Percentiles rank a stretch among this genome's conserved stretches.
phyloP scores from a whole-genome alignment of 2,888 invertebrate species.

The Leptinotarsa peninsularis region DNA sequence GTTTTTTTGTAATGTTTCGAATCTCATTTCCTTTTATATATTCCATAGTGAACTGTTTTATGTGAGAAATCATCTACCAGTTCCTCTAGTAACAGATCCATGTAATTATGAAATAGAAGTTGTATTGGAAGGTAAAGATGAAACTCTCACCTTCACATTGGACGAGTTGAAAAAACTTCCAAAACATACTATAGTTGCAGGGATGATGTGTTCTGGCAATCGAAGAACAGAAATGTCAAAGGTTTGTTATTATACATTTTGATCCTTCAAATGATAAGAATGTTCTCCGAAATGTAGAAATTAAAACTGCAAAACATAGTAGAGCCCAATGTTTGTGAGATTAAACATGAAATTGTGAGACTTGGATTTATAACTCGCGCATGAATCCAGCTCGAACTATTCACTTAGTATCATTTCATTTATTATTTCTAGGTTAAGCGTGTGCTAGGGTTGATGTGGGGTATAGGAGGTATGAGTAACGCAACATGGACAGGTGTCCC shows the following conservation, averaged over 20 bases:
- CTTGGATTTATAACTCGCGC: too few relatives aligned
- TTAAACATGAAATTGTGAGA: too few relatives aligned
- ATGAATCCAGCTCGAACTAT: too few relatives aligned
- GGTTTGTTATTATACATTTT: slow-evolving; percentile 62
- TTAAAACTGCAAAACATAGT: too few relatives aligned
- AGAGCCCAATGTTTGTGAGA: too few relatives aligned
- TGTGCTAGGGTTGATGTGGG: slow-evolving; percentile 91
- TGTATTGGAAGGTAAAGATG: slow-evolving; percentile 69
- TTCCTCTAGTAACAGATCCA: slow-evolving; percentile 79
- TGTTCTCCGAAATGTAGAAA: too few relatives aligned
- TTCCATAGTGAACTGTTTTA: slow-evolving; percentile 87
- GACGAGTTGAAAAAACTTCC: slow-evolving; percentile 79
- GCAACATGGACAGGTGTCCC: slow-evolving; percentile 88
- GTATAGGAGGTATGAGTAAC: slow-evolving; percentile 91
- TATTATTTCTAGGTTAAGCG: slow-evolving; percentile 72
- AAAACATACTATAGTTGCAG: slow-evolving; percentile 78
- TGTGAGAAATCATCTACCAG: slow-evolving; percentile 97
- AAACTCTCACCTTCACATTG: slow-evolving; percentile 68
- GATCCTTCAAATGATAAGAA: too few relatives aligned
- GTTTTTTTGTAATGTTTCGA: too few relatives aligned
- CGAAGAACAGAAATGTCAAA: slow-evolving; percentile 91
- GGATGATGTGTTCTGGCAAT: slow-evolving; percentile 97
- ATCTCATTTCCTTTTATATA: slow-evolving; percentile 45
- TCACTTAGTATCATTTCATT: too few relatives aligned
- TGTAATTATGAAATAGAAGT: slow-evolving; percentile 78